phyloP scores from a whole-genome alignment of 2,797 vertebrate species.

The Morelia viridis region DNA sequence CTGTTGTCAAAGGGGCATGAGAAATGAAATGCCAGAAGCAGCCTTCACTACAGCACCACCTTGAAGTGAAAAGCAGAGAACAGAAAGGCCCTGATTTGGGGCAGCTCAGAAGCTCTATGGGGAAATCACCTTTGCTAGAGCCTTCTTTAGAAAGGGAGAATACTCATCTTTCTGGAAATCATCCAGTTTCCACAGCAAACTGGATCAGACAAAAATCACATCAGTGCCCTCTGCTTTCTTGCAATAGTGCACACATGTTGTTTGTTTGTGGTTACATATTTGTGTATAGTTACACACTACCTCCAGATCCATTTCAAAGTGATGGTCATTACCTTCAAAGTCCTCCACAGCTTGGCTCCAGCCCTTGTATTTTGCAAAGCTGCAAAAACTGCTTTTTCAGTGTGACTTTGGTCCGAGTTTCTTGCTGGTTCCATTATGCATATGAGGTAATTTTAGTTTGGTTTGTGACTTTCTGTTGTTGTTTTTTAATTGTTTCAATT shows the following conservation, averaged over 20 bases:
- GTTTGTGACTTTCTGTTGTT: neutral
- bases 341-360: neutral
- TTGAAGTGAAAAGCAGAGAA: conserved; percentile 31
- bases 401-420: neutral
- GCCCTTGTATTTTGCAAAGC: neutral
- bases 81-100: conserved; percentile 29
- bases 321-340: neutral
- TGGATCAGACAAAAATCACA: neutral
- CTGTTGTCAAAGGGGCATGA: conserved; percentile 26
- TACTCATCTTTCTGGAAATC: neutral
- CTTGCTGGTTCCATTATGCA: neutral
- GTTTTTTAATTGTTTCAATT: neutral
- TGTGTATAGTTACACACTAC: neutral
- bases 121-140: neutral
- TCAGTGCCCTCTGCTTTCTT: neutral
- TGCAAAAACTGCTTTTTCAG: neutral
- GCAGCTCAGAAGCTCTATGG: conserved; percentile 18
- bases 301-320: neutral
- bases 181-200: neutral
- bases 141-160: conserved; percentile 5
- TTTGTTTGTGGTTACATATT: neutral
- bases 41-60: neutral
- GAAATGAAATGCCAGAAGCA: conserved; percentile 12
- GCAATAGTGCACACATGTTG: neutral
- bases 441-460: neutral